Base-by-base conservation (phyloP, 2,797 vertebrate genomes). In the Poecilia velifera region DNA sequence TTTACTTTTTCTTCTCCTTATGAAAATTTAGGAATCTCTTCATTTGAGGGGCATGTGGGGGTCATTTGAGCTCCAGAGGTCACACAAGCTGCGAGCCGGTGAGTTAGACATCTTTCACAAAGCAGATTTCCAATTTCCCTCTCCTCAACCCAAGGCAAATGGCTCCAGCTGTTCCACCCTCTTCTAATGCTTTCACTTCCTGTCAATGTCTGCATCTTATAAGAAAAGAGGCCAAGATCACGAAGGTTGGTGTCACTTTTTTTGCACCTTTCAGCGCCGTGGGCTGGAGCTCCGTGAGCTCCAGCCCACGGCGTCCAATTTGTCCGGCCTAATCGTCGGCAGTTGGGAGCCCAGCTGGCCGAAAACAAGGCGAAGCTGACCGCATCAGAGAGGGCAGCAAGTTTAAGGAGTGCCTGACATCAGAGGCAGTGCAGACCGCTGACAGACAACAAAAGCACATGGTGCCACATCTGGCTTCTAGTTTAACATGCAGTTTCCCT, bases 401-500 rank as follows among this genome's bases (percentile, higher is more conserved):
- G 87, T 93, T 92, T 90, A 92, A 88, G 91, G 88, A 91, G 91
- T 85, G 86, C 82, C 91, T 87, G 83, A 92, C 92, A 92, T 92
- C 89, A 90, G 89, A 94, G 89, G 89, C 89, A n/a, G 78, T 18
- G 84, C 81, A 77, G 85, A 86, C 89, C 84, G 78, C 85, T 90
- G 92, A 91, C 88, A 84, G 89, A 89, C 91, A 93, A 91, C 84
- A 89, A 95, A 94, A 94, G 91, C 93, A 92, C 92, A 93, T 91
- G 93, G 88, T 92, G 90, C 89, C 89, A 92, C 95, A 94, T 93
- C 94, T 94, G 94, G 93, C 88, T 89, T 92, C 84, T 84, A 75
- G 89, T 89, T 92, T 80, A 84, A 77, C 85, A 73, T 80, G 87
- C 91, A 77, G 91, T 86, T 89, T 80, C 80, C 86, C 83, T 90